A percentile compares a stretch with the other conserved stretches of the same genome.
Evolutionary conservation across 2,888 invertebrate species (phyloP).

Genomic region (Rosalia funebris): DNA sequence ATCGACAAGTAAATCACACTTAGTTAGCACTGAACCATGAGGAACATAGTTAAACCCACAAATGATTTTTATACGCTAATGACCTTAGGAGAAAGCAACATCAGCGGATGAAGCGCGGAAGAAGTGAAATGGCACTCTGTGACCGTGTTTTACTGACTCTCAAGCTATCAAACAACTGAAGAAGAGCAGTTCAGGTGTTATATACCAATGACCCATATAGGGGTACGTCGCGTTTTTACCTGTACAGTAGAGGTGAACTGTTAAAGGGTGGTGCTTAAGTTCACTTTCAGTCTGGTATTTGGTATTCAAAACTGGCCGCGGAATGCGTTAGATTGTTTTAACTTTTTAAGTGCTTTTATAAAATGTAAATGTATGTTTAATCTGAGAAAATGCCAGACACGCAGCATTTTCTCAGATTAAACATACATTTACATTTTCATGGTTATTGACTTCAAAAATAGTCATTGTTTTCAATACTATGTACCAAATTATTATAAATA

Average conservation of each 20-base stretch:
- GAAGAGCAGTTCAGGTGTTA: conserved; percentile 54
- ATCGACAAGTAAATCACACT: background rate
- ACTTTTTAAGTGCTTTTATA: conserved; percentile 7
- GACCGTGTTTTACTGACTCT: conserved; percentile 60
- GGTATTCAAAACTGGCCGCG: conserved; percentile 24
- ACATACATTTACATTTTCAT: background rate
- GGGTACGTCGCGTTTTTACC: conserved; percentile 33
- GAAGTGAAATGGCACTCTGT: conserved; percentile 53
- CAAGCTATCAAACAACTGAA: conserved; percentile 56
- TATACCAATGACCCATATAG: conserved; percentile 59
- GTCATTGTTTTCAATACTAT: too few relatives aligned
- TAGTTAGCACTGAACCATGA: conserved; percentile 10
- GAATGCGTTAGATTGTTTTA: conserved; percentile 19
- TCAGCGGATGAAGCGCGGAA: conserved; percentile 46
- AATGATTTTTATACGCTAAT: background rate
- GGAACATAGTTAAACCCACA: background rate
- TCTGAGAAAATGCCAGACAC: background rate
- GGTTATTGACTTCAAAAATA: background rate
- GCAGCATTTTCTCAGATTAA: background rate
- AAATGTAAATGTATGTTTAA: background rate
- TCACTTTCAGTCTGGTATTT: conserved; percentile 45
- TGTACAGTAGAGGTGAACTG: conserved; percentile 11
- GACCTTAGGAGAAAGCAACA: conserved; percentile 32
- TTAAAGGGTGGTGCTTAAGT: conserved; percentile 37
- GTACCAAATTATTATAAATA: too few relatives aligned